Evolutionary conservation across 1,140 invertebrate species (phyloP), one percentile per base, ranked within the genome.

Genomic region (Chrysomallon squamiferum): DNA sequence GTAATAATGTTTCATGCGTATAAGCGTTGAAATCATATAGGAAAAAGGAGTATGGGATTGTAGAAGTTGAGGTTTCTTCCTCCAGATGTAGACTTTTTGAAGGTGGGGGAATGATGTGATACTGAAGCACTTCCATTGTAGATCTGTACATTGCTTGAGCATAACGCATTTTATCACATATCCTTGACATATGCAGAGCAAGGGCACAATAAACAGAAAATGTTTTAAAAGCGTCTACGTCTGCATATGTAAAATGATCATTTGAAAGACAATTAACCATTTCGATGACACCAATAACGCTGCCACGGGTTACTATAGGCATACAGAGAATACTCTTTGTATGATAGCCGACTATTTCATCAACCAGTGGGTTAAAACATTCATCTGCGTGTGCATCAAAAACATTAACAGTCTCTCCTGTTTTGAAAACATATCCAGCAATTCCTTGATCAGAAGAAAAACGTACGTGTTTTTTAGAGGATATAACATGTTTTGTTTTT

Each of bases 311-410:
- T 29, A 68, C 57, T 41, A 80, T 80, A 2, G 79, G 79, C 75
- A 80, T 77, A 61, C 77, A 79, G 11, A 80, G 64, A 43, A 80
- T 78, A 52, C 72, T 78, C 20, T 88, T 87, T 5, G 92, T 94
- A 66, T 87, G 88, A 78, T 93, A 94, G 9, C 92, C 92, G 9
- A 92, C 93, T 20, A 89, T 78, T 75, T 91, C 89, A 81, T 94
- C 93, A 0, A 93, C 88, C 25, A 90, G 87, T 27, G 90, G 15
- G 35, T 38, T 38, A 38, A 38, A 38, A 38, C 35, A 15, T 15
- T 38, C 15, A 38, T 38, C 35, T 7, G 5, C 15, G 15, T 38
- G 15, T 7, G 35, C 35, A 38, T 38, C 35, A 15, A 15, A 5
- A 38, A 38, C 15, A 38, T 38, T 38, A 15, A 38, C 35, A 5